Conservation (phyloP, 2,113 vertebrate species). For the Halcyon malimbica region DNA sequence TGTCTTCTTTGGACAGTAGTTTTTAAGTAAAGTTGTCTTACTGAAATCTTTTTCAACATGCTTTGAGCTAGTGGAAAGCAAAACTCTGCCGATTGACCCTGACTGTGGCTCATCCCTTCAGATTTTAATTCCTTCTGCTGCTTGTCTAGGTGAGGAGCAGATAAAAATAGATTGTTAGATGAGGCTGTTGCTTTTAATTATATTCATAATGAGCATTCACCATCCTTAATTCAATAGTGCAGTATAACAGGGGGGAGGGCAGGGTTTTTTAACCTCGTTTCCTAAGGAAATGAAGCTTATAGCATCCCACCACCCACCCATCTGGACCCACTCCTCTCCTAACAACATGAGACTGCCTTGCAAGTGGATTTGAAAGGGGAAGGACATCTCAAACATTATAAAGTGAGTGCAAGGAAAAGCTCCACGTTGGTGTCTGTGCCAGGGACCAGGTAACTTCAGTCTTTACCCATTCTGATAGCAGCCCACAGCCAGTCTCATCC, state of each 20-base stretch:
- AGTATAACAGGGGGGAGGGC: not conserved
- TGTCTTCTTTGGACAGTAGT: not conserved
- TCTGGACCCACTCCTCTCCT: not conserved
- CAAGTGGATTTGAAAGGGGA: not conserved
- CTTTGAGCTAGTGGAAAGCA: not conserved
- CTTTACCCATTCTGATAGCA: not conserved
- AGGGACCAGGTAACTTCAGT: not conserved
- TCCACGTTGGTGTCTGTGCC: accelerated
- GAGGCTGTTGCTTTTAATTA: slow-evolving; percentile 53
- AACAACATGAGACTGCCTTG: accelerated
- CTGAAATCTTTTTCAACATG: not conserved
- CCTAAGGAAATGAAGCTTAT: slow-evolving; percentile 14
- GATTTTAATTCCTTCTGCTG: slow-evolving; percentile 19
- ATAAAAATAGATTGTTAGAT: slow-evolving; percentile 56
- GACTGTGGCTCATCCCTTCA: not conserved
- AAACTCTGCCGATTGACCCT: accelerated
- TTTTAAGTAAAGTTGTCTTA: not conserved
- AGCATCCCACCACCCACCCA: slow-evolving; percentile 14
- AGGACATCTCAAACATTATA: not conserved
- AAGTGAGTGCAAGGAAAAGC: not conserved
- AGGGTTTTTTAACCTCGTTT: slow-evolving; percentile 46
- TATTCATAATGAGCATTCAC: slow-evolving; percentile 30
- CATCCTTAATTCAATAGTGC: slow-evolving; percentile 45
- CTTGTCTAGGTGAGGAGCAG: slow-evolving; percentile 28
- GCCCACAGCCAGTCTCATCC: accelerated